Evolutionary conservation across 2,113 vertebrate species (phyloP).

Genomic region (Choloepus hoffmanni): DNA sequence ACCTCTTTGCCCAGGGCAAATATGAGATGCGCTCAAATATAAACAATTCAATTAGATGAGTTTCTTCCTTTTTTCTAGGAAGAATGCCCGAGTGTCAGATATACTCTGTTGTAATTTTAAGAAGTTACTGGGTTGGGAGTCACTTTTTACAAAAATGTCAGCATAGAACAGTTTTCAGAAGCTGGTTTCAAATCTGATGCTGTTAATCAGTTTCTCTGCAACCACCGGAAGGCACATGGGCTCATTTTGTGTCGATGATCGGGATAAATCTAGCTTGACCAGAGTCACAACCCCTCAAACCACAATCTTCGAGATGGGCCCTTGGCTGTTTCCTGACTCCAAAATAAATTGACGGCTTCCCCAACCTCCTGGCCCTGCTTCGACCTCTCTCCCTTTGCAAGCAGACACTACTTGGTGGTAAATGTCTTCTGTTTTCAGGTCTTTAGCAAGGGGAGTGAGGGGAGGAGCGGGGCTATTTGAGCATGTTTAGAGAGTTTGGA

Average conservation of each 20-base stretch:
- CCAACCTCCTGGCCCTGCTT: background rate
- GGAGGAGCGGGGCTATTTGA: background rate
- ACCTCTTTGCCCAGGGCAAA: background rate
- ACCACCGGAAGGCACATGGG: background rate
- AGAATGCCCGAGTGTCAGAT: background rate
- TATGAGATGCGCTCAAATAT: background rate
- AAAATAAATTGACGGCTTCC: background rate
- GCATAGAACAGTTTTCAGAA: constrained; percentile 20
- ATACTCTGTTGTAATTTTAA: background rate
- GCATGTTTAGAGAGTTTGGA: constrained; percentile 49
- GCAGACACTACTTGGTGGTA: constrained; percentile 28
- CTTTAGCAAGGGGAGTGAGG: background rate
- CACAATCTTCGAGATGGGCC: background rate
- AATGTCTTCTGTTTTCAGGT: constrained; percentile 44
- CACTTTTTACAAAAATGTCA: constrained; percentile 12
- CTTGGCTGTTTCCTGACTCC: background rate
- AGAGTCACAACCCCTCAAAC: background rate
- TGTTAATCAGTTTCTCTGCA: background rate
- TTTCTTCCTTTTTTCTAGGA: background rate
- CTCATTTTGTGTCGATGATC: background rate
- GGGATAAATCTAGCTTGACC: background rate
- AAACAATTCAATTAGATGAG: background rate
- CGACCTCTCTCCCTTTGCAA: background rate
- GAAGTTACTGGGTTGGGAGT: background rate
- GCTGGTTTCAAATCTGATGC: background rate